Percentiles rank a stretch among this genome's conserved stretches.
These are phyloP conservation scores for Sarcophaga variegata DNA, from an alignment of 2,888 invertebrate genomes.

Conservation along the genomic window DNA sequence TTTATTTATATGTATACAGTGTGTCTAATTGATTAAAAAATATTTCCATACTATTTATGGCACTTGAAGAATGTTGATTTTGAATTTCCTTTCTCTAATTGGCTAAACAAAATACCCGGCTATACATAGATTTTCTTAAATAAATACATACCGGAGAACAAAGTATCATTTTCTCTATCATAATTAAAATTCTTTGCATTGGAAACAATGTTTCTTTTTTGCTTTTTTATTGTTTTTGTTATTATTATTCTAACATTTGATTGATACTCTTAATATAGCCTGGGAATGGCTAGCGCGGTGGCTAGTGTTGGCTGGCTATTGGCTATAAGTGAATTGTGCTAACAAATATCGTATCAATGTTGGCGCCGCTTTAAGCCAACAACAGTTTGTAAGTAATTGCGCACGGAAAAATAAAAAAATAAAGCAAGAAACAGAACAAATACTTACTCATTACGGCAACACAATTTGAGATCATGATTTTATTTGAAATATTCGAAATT, in stretches of 20 bases:
- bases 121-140: neutral
- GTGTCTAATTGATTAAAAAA: neutral
- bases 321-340: slow-evolving; percentile 59
- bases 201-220: neutral
- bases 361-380: slow-evolving; percentile 58
- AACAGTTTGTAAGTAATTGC: too few species aligned
- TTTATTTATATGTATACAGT: neutral
- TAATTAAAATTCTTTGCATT: slow-evolving; percentile 67
- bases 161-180: slow-evolving; percentile 66
- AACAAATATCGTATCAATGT: slow-evolving; percentile 60
- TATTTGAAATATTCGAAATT: slow-evolving; percentile 66
- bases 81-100: slow-evolving; percentile 59
- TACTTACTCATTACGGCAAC: slow-evolving; percentile 47
- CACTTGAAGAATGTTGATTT: slow-evolving; percentile 51
- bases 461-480: slow-evolving; percentile 64
- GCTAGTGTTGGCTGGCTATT: neutral
- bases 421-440: slow-evolving; percentile 27
- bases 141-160: neutral
- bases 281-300: neutral
- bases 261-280: slow-evolving; percentile 58
- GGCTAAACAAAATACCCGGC: neutral
- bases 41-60: slow-evolving; percentile 63
- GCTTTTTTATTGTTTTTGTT: slow-evolving; percentile 6
- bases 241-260: slow-evolving; percentile 40
- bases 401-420: neutral